These are phyloP conservation scores for Bombylius major DNA, from an alignment of 2,888 invertebrate species.

Conservation along the genomic window DNA sequence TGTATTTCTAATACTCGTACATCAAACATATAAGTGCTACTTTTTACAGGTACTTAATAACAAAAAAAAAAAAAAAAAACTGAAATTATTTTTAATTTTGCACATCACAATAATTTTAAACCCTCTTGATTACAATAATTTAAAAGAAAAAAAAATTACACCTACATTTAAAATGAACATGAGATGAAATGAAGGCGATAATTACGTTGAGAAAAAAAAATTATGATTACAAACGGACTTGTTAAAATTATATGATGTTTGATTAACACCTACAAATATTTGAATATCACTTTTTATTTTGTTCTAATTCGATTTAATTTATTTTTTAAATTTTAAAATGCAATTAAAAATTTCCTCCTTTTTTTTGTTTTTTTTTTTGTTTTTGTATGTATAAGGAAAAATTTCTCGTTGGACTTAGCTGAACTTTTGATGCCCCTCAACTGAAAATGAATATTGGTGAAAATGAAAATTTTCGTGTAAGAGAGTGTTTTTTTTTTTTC, in stretches of 20 bases:
- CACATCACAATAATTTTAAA: too few species aligned
- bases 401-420: not conserved
- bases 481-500: too few species aligned
- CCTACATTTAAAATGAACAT: too few species aligned
- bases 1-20: slow-evolving; percentile 3
- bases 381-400: not conserved
- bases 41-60: too few species aligned
- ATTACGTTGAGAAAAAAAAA: too few species aligned
- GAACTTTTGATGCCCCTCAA: slow-evolving; percentile 8
- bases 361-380: too few species aligned
- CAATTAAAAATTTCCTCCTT: not conserved
- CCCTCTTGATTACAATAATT: too few species aligned
- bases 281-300: not conserved
- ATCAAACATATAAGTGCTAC: not conserved
- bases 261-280: slow-evolving; percentile 6
- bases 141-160: too few species aligned
- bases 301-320: not conserved
- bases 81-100: too few species aligned
- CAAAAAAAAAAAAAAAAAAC: too few species aligned
- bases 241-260: not conserved
- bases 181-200: too few species aligned
- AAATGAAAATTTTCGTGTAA: not conserved
- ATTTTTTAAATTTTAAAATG: not conserved
- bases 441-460: not conserved
- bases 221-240: not conserved